A percentile compares a stretch with the other conserved stretches of the same genome.
Conservation (phyloP, 2,888 invertebrate genomes). For the Lasioglossum oenotherae region DNA sequence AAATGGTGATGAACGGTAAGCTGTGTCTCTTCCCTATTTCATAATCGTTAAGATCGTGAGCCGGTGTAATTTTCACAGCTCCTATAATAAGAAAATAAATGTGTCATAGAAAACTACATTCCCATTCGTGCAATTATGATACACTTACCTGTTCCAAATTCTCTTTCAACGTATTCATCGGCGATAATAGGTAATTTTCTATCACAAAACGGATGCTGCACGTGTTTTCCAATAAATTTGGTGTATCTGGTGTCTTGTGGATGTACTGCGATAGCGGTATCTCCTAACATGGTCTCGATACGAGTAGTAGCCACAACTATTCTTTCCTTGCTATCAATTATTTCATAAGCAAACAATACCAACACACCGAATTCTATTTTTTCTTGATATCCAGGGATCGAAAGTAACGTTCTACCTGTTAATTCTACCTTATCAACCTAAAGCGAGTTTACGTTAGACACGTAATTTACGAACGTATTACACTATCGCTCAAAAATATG, state of each 20-base stretch:
- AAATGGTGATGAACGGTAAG: slow-evolving; percentile 94
- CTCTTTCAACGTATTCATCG: slow-evolving; percentile 97
- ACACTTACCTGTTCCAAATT: slow-evolving; percentile 95
- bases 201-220: slow-evolving; percentile 95
- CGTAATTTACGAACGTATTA: slow-evolving; percentile 6
- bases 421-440: slow-evolving; percentile 96
- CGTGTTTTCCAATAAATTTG: slow-evolving; percentile 91
- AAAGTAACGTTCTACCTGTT: slow-evolving; percentile 92
- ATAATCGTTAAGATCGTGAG: slow-evolving; percentile 98
- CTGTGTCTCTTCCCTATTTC: slow-evolving; percentile 96
- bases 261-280: slow-evolving; percentile 99
- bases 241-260: slow-evolving; percentile 95
- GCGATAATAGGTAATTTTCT: slow-evolving; percentile 94
- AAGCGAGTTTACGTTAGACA: slow-evolving; percentile 29
- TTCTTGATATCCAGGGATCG: slow-evolving; percentile 96
- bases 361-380: slow-evolving; percentile 97
- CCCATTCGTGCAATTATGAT: not conserved
- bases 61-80: slow-evolving; percentile 99
- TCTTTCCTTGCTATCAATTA: slow-evolving; percentile 90
- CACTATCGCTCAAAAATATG: too few species aligned
- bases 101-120: not conserved
- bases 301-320: slow-evolving; percentile 98
- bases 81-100: slow-evolving; percentile 85
- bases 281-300: slow-evolving; percentile 99
- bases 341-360: slow-evolving; percentile 95